These are phyloP conservation scores for Loris lydekkerianus DNA, from an alignment of 2,797 vertebrate species.

Conservation along the genomic window DNA sequence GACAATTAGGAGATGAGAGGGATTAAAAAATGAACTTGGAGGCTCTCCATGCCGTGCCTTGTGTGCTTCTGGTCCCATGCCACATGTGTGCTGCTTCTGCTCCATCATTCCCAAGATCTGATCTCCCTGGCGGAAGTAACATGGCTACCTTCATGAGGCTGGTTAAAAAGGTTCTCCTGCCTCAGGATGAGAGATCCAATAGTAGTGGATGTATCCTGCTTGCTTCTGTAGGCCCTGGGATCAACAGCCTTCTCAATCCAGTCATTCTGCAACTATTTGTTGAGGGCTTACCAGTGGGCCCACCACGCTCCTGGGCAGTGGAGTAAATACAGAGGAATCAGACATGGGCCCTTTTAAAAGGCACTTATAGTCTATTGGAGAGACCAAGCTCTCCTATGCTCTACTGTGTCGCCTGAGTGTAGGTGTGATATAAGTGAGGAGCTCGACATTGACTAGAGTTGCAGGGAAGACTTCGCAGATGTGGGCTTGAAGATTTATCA, in stretches of 20 bases:
- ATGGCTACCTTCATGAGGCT: background rate
- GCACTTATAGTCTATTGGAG: background rate
- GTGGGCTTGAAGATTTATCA: background rate
- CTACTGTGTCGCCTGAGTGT: background rate
- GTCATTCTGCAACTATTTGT: background rate
- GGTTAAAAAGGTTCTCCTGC: background rate
- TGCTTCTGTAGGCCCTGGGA: background rate
- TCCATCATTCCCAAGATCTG: background rate
- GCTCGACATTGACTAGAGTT: background rate
- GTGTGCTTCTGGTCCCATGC: background rate
- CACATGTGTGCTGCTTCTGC: background rate
- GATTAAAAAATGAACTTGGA: background rate
- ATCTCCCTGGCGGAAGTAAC: slow-evolving; percentile 1
- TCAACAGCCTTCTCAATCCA: background rate
- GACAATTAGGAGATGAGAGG: background rate
- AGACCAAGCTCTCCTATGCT: background rate
- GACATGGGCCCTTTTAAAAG: background rate
- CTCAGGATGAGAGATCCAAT: background rate
- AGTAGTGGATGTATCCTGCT: background rate
- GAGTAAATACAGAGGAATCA: background rate
- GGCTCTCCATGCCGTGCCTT: background rate
- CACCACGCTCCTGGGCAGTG: background rate
- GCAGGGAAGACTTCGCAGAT: background rate
- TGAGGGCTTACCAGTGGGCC: background rate
- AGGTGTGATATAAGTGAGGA: background rate